Evolutionary conservation across 2,888 invertebrate genomes (phyloP).

Genomic region (Amphipyra berbera): DNA sequence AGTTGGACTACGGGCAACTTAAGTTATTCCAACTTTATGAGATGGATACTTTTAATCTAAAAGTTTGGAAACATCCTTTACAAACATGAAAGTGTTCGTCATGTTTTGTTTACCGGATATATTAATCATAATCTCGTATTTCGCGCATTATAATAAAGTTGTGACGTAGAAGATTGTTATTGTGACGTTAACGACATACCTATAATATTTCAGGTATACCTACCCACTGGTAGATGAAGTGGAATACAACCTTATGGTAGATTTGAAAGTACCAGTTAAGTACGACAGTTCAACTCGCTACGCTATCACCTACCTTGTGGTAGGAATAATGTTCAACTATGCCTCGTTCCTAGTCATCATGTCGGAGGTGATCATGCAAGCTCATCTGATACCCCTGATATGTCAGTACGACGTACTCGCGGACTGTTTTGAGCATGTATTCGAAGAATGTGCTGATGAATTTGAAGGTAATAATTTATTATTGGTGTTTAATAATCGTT

Average conservation of each 20-base stretch:
- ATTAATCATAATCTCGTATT: not conserved
- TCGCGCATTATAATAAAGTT: too few species aligned
- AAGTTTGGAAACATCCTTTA: conserved; percentile 9
- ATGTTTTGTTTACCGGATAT: conserved; percentile 7
- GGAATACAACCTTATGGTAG: conserved; percentile 76
- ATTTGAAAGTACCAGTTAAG: conserved; percentile 68
- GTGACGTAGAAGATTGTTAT: too few species aligned
- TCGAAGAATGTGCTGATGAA: conserved; percentile 67
- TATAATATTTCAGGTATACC: conserved; percentile 72
- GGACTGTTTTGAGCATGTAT: conserved; percentile 77
- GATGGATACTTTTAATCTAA: conserved; percentile 25
- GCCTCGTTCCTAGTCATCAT: conserved; percentile 75
- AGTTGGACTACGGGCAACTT: conserved; percentile 13
- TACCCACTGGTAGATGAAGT: conserved; percentile 77
- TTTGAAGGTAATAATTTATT: conserved; percentile 57
- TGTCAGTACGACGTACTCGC: conserved; percentile 77
- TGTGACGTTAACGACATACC: too few species aligned
- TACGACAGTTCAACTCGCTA: conserved; percentile 67
- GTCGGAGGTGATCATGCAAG: conserved; percentile 76
- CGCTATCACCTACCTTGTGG: conserved; percentile 63
- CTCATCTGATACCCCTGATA: conserved; percentile 74
- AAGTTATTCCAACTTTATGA: conserved; percentile 24
- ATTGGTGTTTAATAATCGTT: not conserved
- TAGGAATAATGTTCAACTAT: conserved; percentile 69
- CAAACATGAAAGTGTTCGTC: conserved; percentile 6